A percentile compares a stretch with the other conserved stretches of the same genome.
Evolutionary conservation across 1,140 invertebrate species (phyloP).

Genomic region (Dinothrombium tinctorium): DNA sequence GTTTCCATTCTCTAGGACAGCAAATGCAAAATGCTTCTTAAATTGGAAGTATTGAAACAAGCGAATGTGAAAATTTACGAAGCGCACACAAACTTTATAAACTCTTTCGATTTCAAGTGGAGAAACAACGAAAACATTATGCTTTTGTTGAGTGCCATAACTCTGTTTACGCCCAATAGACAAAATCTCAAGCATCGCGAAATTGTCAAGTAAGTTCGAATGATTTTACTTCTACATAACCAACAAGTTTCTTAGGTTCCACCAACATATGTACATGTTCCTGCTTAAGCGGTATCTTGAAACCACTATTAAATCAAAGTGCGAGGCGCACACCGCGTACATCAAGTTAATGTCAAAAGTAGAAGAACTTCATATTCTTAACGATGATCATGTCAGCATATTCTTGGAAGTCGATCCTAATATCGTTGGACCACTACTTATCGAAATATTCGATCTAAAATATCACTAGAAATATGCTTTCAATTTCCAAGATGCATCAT

Average conservation of each 20-base stretch:
- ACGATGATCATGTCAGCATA: slow-evolving; percentile 60
- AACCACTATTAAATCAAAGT: slow-evolving; percentile 39
- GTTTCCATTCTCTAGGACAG: too few species aligned
- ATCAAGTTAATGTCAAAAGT: slow-evolving; percentile 65
- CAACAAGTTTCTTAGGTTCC: slow-evolving; percentile 43
- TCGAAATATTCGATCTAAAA: slow-evolving; percentile 79
- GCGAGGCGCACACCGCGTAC: slow-evolving; percentile 59
- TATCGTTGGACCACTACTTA: slow-evolving; percentile 62
- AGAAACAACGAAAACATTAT: slow-evolving; percentile 62
- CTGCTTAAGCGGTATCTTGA: slow-evolving; percentile 61
- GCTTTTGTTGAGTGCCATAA: slow-evolving; percentile 63
- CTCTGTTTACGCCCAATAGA: slow-evolving; percentile 59
- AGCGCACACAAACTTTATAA: slow-evolving; percentile 51
- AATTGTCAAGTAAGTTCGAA: slow-evolving; percentile 58
- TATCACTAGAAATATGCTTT: too few species aligned
- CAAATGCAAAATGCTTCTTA: slow-evolving; percentile 25
- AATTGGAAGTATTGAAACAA: slow-evolving; percentile 59
- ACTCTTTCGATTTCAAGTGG: slow-evolving; percentile 51
- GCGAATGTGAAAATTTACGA: slow-evolving; percentile 62
- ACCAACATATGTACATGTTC: slow-evolving; percentile 76
- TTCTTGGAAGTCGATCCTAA: slow-evolving; percentile 70
- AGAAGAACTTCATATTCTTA: slow-evolving; percentile 53
- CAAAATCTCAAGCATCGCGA: slow-evolving; percentile 52
- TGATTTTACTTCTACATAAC: slow-evolving; percentile 54
- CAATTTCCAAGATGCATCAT: too few species aligned